These are phyloP conservation scores for Drosophila maculinotata DNA, from an alignment of 2,888 invertebrate species.

Conservation along the genomic window DNA sequence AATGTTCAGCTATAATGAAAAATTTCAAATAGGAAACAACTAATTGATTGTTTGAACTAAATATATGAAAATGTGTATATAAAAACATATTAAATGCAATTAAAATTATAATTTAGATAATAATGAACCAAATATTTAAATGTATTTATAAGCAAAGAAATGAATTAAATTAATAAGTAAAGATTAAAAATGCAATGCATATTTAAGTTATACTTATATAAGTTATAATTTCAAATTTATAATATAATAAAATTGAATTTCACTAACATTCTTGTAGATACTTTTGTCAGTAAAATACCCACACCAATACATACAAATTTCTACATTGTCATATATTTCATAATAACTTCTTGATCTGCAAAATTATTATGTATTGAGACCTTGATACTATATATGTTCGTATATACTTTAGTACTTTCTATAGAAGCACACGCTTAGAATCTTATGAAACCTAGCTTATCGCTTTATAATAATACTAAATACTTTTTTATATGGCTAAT, in stretches of 20 bases:
- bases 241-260: too few relatives aligned
- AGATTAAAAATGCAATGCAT: not conserved
- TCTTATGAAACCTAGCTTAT: conserved; percentile 42
- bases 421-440: conserved; percentile 6
- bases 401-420: conserved; percentile 7
- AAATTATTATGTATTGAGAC: conserved; percentile 5
- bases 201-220: too few relatives aligned
- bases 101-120: not conserved
- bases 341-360: conserved; percentile 2
- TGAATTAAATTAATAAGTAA: not conserved
- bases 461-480: conserved; percentile 12
- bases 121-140: not conserved
- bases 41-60: not conserved
- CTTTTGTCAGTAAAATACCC: too few relatives aligned
- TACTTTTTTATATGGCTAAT: conserved; percentile 11
- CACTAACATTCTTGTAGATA: not conserved
- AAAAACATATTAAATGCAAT: not conserved
- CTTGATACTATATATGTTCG: conserved; percentile 25
- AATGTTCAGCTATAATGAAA: not conserved
- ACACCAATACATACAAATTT: too few relatives aligned
- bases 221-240: too few relatives aligned
- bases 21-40: not conserved
- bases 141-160: not conserved
- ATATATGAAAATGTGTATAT: too few relatives aligned
- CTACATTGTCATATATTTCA: not conserved